These are phyloP conservation scores for Crambe crambe DNA, from an alignment of 37 sponge, comb jelly and placozoan species.

Conservation along the genomic window DNA sequence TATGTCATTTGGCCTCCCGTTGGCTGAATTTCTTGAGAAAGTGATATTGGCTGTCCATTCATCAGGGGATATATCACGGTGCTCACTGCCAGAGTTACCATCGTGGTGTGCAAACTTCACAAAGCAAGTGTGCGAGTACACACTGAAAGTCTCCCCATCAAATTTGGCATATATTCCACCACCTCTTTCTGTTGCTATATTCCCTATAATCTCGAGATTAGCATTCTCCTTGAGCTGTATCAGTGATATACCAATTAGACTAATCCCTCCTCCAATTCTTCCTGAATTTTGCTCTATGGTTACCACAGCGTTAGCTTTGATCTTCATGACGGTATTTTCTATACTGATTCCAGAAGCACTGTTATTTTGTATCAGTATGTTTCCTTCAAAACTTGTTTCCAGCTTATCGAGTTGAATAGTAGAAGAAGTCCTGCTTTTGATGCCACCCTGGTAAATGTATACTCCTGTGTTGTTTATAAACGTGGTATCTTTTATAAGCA, in stretches of 20 bases:
- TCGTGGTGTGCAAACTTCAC: conserved; percentile 31
- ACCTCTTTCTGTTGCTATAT: conserved; percentile 26
- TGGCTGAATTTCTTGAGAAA: conserved; percentile 50
- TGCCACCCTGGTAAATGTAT: conserved; percentile 6
- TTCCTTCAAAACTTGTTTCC: conserved; percentile 14
- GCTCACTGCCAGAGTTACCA: neutral
- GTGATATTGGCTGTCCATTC: conserved; percentile 23
- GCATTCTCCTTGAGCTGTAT: neutral
- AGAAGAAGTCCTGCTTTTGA: conserved; percentile 3
- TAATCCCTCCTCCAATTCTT: conserved; percentile 40
- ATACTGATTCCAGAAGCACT: conserved; percentile 37
- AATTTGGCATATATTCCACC: conserved; percentile 35
- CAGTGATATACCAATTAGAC: conserved; percentile 10
- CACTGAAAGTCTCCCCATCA: conserved; percentile 16
- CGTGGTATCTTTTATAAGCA: neutral
- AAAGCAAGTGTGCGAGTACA: conserved; percentile 51
- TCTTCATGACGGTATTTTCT: neutral
- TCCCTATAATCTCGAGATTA: conserved; percentile 2
- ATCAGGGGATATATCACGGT: conserved; percentile 6
- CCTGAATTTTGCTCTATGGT: conserved; percentile 13
- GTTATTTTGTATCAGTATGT: conserved; percentile 13
- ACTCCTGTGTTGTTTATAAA: conserved; percentile 6
- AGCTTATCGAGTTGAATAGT: conserved; percentile 39
- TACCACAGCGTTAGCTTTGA: neutral
- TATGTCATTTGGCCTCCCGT: conserved; percentile 28